These are phyloP conservation scores for Lagopus leucura DNA, from an alignment of 2,113 vertebrate species.

Conservation along the genomic window DNA sequence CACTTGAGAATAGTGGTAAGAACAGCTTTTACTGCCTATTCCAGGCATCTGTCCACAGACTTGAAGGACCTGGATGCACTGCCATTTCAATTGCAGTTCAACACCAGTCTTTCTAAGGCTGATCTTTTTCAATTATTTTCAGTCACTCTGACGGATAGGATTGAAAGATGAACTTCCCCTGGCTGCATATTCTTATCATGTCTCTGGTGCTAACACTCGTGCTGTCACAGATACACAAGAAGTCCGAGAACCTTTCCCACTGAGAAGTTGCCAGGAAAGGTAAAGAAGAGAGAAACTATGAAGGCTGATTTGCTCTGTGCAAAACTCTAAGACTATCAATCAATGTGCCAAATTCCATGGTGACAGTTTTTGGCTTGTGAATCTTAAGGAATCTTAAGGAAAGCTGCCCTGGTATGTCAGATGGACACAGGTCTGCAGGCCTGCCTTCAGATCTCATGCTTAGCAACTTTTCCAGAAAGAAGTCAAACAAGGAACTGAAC, in stretches of 20 bases:
- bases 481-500: neutral
- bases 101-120: neutral
- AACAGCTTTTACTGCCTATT: neutral
- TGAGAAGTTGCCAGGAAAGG: neutral
- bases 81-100: neutral
- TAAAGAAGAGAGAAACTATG: accelerated
- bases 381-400: neutral
- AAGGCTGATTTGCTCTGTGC: neutral
- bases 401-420: neutral
- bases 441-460: neutral
- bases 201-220: neutral
- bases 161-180: neutral
- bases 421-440: neutral
- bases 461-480: neutral
- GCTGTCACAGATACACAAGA: neutral
- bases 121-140: neutral
- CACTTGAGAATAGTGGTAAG: neutral
- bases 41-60: neutral
- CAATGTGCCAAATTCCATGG: neutral
- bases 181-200: neutral
- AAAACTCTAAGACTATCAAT: neutral
- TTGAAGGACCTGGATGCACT: neutral
- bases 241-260: neutral
- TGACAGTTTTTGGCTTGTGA: neutral
- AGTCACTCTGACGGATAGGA: neutral